Conservation (phyloP, 23 tunicate genomes). For the Halocynthia roretzi region DNA sequence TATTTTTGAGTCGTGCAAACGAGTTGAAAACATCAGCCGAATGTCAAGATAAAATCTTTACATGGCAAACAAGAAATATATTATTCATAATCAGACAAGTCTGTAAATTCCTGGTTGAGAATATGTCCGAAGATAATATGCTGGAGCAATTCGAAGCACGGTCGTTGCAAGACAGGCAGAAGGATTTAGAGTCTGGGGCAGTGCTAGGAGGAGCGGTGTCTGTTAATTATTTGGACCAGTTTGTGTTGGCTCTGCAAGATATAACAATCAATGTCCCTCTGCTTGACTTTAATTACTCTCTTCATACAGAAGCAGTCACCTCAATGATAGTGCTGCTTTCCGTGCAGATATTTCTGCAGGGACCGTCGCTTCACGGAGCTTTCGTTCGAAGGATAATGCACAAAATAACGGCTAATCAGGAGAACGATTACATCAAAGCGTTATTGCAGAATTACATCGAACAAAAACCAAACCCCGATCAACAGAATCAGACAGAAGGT, state of each 20-base stretch:
- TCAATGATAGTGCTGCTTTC: constrained; percentile 56
- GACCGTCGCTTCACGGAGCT: constrained; percentile 36
- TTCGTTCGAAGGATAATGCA: constrained; percentile 11
- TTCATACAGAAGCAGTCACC: constrained; percentile 69
- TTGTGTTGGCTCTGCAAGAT: constrained; percentile 46
- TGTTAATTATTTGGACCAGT: constrained; percentile 18
- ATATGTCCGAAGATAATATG: constrained; percentile 86
- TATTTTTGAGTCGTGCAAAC: constrained; percentile 54
- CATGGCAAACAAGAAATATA: constrained; percentile 86
- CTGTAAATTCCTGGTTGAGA: constrained; percentile 71
- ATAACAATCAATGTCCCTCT: constrained; percentile 52
- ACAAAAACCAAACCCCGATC: constrained; percentile 49
- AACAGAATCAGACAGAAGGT: constrained; percentile 19
- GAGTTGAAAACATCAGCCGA: constrained; percentile 85
- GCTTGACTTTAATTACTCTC: constrained; percentile 39
- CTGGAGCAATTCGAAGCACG: constrained; percentile 81
- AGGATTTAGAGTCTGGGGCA: constrained; percentile 50
- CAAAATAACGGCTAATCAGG: background rate
- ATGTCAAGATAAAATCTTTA: constrained; percentile 77
- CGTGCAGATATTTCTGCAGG: constrained; percentile 62
- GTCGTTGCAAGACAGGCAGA: constrained; percentile 52
- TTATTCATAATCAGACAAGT: constrained; percentile 69
- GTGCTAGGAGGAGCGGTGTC: constrained; percentile 23
- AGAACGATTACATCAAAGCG: constrained; percentile 41
- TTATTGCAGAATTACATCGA: constrained; percentile 67